Evolutionary conservation across 2,113 vertebrate species (phyloP).

Genomic region (Sinocyclocheilus rhinocerous): DNA sequence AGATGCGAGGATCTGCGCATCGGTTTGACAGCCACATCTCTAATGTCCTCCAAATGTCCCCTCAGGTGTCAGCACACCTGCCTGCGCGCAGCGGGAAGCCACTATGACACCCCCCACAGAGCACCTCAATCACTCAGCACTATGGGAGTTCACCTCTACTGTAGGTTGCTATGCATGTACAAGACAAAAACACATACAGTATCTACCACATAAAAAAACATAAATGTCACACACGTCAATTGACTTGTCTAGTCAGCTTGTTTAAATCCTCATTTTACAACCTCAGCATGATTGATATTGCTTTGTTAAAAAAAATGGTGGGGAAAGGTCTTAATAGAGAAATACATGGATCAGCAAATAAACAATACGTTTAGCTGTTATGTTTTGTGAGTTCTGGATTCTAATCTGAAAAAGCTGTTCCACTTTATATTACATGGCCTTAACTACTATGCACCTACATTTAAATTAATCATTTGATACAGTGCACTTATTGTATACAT

Average conservation of each 20-base stretch:
- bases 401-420: background rate
- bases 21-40: slow-evolving; percentile 59
- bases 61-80: slow-evolving; percentile 47
- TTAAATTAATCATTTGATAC: no score
- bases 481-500: no score
- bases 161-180: slow-evolving; percentile 31
- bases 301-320: background rate
- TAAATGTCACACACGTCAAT: background rate
- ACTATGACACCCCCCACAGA: slow-evolving; percentile 59
- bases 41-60: slow-evolving; percentile 60
- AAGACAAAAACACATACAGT: slow-evolving; percentile 11
- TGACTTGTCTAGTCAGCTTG: background rate
- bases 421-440: no score
- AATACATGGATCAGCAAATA: background rate
- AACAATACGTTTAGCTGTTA: background rate
- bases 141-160: slow-evolving; percentile 42
- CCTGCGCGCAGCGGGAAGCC: slow-evolving; percentile 66
- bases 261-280: background rate
- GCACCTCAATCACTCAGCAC: slow-evolving; percentile 53
- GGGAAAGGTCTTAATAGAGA: background rate
- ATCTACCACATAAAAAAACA: background rate
- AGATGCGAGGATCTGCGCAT: slow-evolving; percentile 70
- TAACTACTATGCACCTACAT: no score
- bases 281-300: background rate
- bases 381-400: background rate